phyloP scores from a whole-genome alignment of 2,113 vertebrate genomes.

The Hypanus sabinus region DNA sequence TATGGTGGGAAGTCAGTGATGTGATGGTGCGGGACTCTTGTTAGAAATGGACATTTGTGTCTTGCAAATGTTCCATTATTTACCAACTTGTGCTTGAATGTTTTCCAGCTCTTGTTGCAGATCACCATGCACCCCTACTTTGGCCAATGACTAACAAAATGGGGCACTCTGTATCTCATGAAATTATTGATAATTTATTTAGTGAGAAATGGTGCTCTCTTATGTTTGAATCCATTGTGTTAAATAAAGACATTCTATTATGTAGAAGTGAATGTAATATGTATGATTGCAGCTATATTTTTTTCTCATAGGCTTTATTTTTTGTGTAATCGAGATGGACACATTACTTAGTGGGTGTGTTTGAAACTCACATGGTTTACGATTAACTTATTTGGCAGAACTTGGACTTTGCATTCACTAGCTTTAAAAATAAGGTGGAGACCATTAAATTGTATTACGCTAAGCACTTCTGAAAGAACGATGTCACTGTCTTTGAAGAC shows the following conservation, averaged over 20 bases:
- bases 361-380: not conserved
- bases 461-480: not conserved
- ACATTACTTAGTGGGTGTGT: not conserved
- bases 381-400: not conserved
- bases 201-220: constrained; percentile 1
- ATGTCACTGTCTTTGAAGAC: not conserved
- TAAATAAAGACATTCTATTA: not conserved
- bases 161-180: not conserved
- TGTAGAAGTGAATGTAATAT: not conserved
- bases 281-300: not conserved
- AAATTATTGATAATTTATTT: not conserved
- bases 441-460: not conserved
- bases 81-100: no score
- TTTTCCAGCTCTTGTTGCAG: no score
- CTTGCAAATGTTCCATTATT: no score
- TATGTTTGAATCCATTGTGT: not conserved
- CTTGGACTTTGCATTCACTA: not conserved
- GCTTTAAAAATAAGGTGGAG: not conserved
- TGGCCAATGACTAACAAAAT: no score
- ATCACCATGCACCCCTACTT: no score
- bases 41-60: no score
- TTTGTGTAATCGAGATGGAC: not conserved
- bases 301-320: not conserved
- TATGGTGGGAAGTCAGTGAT: no score
- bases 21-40: no score